Percentiles rank a stretch among this genome's conserved stretches.
phyloP scores from a whole-genome alignment of 2,888 invertebrate species.

The Cistogaster globosa region DNA sequence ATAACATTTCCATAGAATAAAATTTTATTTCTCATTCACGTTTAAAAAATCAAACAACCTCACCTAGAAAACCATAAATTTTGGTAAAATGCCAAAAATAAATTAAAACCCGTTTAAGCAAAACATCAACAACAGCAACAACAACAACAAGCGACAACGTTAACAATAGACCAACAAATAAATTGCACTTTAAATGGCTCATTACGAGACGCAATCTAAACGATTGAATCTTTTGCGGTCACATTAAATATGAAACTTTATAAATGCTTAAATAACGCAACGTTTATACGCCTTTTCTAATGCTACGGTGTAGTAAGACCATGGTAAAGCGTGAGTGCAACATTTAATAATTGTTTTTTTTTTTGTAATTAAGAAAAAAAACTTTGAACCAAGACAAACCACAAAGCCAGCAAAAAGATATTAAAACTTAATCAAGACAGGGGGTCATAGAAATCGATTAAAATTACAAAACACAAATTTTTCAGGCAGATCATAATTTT shows the following conservation, averaged over 20 bases:
- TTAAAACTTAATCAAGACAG: not conserved
- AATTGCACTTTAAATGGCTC: conserved; percentile 72
- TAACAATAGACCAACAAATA: conserved; percentile 52
- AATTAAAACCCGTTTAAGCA: conserved; percentile 58
- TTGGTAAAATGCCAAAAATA: conserved; percentile 72
- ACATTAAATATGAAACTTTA: conserved; percentile 69
- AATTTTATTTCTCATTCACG: not conserved
- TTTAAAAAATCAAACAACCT: conserved; percentile 43
- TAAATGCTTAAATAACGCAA: conserved; percentile 67
- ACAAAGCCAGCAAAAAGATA: not conserved
- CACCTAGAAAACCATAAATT: conserved; percentile 69
- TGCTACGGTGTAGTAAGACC: not conserved
- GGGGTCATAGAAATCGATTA: not conserved
- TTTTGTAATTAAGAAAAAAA: conserved; percentile 5
- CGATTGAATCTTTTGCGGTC: conserved; percentile 71
- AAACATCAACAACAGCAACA: conserved; percentile 31
- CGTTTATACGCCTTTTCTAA: conserved; percentile 17
- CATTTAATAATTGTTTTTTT: conserved; percentile 46
- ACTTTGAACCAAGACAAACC: not conserved
- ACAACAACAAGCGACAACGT: conserved; percentile 14
- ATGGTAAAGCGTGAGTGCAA: not conserved
- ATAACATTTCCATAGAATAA: not conserved
- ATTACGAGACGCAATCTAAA: conserved; percentile 68
- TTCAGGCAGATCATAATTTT: too few relatives aligned
- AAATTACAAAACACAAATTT: not conserved